Conservation (phyloP, 2,797 vertebrate species). For the Pelodytes ibericus region DNA sequence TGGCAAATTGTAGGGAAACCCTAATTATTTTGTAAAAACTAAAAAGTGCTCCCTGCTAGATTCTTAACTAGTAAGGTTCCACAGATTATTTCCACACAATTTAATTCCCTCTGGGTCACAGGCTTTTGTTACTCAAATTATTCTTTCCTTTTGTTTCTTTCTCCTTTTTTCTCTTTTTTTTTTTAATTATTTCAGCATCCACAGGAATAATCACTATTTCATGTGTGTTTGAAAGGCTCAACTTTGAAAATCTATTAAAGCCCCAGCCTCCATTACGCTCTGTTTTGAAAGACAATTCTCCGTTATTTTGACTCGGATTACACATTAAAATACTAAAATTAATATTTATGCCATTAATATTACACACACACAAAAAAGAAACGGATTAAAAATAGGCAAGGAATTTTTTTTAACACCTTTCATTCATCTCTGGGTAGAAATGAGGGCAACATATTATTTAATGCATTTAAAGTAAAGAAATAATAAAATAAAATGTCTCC, state of each 20-base stretch:
- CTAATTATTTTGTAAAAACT: conserved; percentile 20
- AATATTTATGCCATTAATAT: conserved; percentile 47
- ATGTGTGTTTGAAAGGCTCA: conserved; percentile 55
- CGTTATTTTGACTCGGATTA: conserved; percentile 36
- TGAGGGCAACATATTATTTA: too few species aligned
- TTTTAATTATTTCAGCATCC: conserved; percentile 56
- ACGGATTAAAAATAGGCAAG: neutral
- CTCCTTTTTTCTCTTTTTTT: neutral
- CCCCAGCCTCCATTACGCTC: conserved; percentile 29
- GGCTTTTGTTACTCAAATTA: conserved; percentile 51
- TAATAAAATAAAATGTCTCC: too few species aligned
- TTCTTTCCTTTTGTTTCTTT: conserved; percentile 54
- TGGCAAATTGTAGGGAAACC: conserved; percentile 12
- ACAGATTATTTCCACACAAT: conserved; percentile 47
- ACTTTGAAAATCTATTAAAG: conserved; percentile 47
- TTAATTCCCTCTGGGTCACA: conserved; percentile 58
- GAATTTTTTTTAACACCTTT: conserved; percentile 17
- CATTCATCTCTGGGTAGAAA: too few species aligned
- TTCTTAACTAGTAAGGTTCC: conserved; percentile 59
- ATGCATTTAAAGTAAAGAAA: too few species aligned
- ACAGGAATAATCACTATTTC: conserved; percentile 58
- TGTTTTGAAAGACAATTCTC: conserved; percentile 25
- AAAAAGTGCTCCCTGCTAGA: conserved; percentile 42
- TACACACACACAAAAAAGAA: conserved; percentile 18
- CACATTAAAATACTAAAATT: conserved; percentile 45